phyloP scores from a whole-genome alignment of 2,113 vertebrate genomes.

The Dipodomys stephensi region DNA sequence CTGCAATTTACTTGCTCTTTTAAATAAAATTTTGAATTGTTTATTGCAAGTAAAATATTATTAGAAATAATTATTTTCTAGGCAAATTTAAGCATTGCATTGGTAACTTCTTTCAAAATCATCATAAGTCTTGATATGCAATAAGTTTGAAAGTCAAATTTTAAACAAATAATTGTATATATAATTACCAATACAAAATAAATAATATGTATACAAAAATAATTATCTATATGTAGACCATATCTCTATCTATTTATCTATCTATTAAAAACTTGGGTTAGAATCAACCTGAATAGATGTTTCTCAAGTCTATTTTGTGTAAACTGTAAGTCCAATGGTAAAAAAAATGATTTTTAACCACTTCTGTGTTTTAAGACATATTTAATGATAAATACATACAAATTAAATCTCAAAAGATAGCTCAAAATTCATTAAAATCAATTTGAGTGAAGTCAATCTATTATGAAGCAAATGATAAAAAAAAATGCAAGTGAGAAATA shows the following conservation, averaged over 20 bases:
- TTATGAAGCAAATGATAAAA: not conserved
- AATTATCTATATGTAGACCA: too few relatives aligned
- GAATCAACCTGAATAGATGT: not conserved
- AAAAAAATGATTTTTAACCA: not conserved
- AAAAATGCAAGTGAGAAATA: not conserved
- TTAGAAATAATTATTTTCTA: not conserved
- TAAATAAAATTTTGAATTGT: not conserved
- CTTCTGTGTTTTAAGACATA: not conserved
- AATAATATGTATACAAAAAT: too few relatives aligned
- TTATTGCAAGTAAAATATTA: not conserved
- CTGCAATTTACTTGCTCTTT: not conserved
- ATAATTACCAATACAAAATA: too few relatives aligned
- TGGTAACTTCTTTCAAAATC: not conserved
- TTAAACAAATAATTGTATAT: too few relatives aligned
- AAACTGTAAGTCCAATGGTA: not conserved
- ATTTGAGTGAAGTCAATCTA: slow-evolving; percentile 25
- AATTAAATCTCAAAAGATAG: not conserved
- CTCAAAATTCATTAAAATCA: not conserved
- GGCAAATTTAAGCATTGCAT: not conserved
- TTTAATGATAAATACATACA: not conserved
- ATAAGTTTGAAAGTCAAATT: too few relatives aligned
- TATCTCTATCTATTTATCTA: too few relatives aligned
- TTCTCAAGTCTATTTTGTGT: not conserved
- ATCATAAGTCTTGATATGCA: not conserved
- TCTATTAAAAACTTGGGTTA: not conserved